Evolutionary conservation across 2,113 vertebrate genomes (phyloP).

Genomic region (Laterallus jamaicensis): DNA sequence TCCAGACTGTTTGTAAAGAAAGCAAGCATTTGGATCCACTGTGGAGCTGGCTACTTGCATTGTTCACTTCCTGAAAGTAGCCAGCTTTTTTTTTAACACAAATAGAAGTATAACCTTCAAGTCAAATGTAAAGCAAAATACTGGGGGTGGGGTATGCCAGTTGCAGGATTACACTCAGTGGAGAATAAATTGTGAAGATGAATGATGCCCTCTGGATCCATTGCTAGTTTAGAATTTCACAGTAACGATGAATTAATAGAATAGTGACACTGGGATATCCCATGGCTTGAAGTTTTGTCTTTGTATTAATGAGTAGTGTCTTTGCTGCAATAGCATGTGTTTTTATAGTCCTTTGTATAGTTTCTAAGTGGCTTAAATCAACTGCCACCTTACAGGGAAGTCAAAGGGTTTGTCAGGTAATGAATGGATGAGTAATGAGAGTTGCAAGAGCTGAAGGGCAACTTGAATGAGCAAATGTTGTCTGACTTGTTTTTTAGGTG

Average conservation of each 20-base stretch:
- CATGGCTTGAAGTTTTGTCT: not conserved
- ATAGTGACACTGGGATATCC: not conserved
- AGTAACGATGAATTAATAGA: not conserved
- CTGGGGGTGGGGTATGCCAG: not conserved
- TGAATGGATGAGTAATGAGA: not conserved
- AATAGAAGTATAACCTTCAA: not conserved
- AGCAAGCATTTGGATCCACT: not conserved
- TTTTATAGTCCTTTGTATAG: not conserved
- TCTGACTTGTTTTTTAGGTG: constrained; percentile 76
- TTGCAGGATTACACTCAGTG: not conserved
- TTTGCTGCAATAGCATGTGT: not conserved
- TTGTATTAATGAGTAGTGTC: not conserved
- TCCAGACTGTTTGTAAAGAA: not conserved
- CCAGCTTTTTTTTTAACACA: not conserved
- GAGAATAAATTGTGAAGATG: not conserved
- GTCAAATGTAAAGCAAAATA: not conserved
- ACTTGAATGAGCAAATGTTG: not conserved
- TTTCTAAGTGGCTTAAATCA: not conserved
- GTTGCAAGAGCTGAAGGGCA: not conserved
- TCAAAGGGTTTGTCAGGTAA: not conserved
- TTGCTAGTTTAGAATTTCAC: not conserved
- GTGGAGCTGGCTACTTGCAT: not conserved
- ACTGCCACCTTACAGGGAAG: not conserved
- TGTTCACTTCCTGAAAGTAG: not conserved
- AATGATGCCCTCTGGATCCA: not conserved